Percentiles rank a stretch among this genome's conserved stretches.
These are phyloP conservation scores for Hedya salicella DNA, from an alignment of 2,888 invertebrate species.

Conservation along the genomic window DNA sequence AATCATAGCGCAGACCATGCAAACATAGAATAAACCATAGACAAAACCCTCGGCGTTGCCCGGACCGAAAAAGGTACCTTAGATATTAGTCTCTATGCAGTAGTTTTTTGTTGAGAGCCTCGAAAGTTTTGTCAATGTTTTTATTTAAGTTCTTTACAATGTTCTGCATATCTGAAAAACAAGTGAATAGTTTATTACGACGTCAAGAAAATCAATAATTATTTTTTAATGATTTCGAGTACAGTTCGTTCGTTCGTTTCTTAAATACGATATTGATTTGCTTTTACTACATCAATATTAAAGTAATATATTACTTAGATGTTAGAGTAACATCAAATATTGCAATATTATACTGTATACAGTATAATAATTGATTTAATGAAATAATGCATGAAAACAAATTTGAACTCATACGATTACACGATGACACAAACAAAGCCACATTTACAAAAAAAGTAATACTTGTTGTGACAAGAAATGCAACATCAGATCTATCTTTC, in stretches of 20 bases:
- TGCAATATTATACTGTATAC: no score
- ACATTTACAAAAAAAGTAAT: no score
- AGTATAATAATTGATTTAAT: no score
- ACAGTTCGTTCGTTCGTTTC: no score
- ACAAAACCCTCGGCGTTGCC: constrained; percentile 55
- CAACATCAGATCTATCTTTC: no score
- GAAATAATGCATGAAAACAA: background rate
- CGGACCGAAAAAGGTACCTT: constrained; percentile 48
- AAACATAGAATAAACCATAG: constrained; percentile 30
- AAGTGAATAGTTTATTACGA: background rate
- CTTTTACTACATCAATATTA: no score
- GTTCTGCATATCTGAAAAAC: constrained; percentile 53
- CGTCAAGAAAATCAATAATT: background rate
- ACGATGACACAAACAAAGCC: background rate
- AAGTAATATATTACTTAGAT: no score
- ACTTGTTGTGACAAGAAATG: no score
- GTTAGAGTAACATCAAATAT: no score
- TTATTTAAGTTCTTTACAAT: constrained; percentile 68
- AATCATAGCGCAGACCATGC: no score
- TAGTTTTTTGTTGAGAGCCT: constrained; percentile 65
- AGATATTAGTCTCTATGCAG: constrained; percentile 64
- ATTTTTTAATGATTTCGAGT: no score
- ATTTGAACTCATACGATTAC: background rate
- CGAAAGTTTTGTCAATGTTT: constrained; percentile 68
- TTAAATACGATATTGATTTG: no score